phyloP scores from a whole-genome alignment of 1,140 invertebrate species.

The Acyrthosiphon pisum region DNA sequence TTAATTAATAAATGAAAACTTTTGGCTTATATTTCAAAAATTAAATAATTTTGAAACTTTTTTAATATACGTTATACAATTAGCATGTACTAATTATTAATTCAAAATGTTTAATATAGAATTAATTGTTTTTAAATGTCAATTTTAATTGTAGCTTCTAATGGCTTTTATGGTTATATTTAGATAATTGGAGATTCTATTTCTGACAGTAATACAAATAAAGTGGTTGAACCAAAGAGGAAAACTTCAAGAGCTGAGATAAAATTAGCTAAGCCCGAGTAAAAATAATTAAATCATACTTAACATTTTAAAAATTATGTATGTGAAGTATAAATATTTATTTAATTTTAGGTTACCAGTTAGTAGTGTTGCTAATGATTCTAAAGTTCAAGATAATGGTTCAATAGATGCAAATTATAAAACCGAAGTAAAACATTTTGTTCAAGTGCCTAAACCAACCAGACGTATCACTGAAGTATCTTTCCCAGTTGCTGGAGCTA shows the following conservation, averaged over 20 bases:
- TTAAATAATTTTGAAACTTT: no score
- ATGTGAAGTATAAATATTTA: constrained; percentile 12
- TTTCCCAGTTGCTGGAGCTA: constrained; percentile 66
- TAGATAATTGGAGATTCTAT: constrained; percentile 61
- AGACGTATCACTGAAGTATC: constrained; percentile 69
- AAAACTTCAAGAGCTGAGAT: constrained; percentile 73
- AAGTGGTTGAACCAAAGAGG: constrained; percentile 62
- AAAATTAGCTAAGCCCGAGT: constrained; percentile 66
- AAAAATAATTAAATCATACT: constrained; percentile 45
- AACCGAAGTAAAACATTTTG: constrained; percentile 70
- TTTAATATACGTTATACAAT: no score
- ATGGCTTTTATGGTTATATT: constrained; percentile 9
- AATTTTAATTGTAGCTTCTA: neutral
- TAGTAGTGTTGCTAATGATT: neutral
- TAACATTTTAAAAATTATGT: neutral
- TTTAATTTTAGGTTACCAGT: constrained; percentile 30
- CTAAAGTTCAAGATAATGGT: constrained; percentile 58
- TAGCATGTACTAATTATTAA: no score
- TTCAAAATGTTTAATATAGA: no score
- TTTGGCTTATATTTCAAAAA: neutral
- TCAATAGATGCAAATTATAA: constrained; percentile 65
- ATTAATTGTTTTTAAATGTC: no score
- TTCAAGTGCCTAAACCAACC: constrained; percentile 65
- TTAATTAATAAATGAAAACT: neutral
- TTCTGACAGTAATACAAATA: constrained; percentile 58